These are phyloP conservation scores for Alethe castanea DNA, from an alignment of 2,113 vertebrate species.

Conservation along the genomic window DNA sequence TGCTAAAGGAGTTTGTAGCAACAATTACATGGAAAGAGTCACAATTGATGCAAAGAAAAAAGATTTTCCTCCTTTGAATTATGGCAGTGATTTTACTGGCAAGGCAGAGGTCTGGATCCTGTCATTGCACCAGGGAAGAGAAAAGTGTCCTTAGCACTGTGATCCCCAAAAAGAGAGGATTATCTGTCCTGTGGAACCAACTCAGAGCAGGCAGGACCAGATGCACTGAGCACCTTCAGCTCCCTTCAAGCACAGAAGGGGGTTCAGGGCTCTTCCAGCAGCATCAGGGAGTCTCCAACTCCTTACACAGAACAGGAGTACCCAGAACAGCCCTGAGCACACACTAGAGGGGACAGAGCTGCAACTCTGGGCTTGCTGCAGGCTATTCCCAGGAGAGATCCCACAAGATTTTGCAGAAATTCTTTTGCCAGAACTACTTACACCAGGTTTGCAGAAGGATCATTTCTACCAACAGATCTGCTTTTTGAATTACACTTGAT, in stretches of 20 bases:
- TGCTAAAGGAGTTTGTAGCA: not conserved
- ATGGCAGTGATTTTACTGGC: not conserved
- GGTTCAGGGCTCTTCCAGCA: not conserved
- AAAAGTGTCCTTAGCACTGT: accelerated
- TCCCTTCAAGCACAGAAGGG: not conserved
- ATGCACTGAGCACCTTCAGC: not conserved
- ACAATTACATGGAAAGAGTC: not conserved
- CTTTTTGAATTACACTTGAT: not conserved
- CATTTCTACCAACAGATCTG: not conserved
- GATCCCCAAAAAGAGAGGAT: not conserved
- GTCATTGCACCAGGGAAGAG: not conserved
- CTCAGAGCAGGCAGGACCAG: not conserved
- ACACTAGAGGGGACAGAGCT: not conserved
- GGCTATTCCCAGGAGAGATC: not conserved
- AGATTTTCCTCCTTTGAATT: not conserved
- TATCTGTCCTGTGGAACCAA: not conserved
- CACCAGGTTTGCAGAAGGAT: not conserved
- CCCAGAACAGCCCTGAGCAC: not conserved
- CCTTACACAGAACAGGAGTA: not conserved
- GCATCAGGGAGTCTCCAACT: not conserved
- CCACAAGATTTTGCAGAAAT: not conserved
- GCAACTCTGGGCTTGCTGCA: not conserved
- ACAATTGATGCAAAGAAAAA: not conserved
- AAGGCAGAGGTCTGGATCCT: not conserved
- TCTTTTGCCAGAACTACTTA: not conserved